A percentile compares a stretch with the other conserved stretches of the same genome.
phyloP scores from a whole-genome alignment of 2,797 vertebrate genomes.

The Sphenodon punctatus region DNA sequence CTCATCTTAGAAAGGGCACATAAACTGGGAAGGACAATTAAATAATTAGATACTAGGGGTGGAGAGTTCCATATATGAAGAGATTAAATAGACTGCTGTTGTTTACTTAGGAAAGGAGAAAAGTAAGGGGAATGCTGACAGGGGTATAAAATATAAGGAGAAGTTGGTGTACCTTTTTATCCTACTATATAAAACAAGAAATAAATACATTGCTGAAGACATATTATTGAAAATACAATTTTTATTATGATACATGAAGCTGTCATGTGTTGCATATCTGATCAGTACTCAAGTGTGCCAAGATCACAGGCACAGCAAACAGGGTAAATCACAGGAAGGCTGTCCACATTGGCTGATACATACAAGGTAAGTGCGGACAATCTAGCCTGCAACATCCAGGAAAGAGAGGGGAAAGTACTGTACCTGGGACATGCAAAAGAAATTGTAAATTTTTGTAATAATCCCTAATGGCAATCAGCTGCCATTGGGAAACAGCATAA shows the following conservation, averaged over 20 bases:
- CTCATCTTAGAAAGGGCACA: not conserved
- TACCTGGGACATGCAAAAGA: not conserved
- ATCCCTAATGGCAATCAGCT: not conserved
- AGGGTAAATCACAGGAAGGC: not conserved
- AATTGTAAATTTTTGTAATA: fast-evolving
- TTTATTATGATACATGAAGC: not conserved
- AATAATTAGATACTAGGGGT: not conserved
- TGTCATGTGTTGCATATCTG: not conserved
- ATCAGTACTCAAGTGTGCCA: not conserved
- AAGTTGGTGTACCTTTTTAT: too few species aligned
- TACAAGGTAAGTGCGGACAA: not conserved
- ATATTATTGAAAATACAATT: too few species aligned
- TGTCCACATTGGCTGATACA: not conserved
- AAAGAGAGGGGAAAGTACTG: not conserved
- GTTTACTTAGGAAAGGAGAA: too few species aligned
- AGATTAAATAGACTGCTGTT: not conserved
- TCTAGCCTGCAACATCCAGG: not conserved
- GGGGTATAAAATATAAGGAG: too few species aligned
- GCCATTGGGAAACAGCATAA: not conserved
- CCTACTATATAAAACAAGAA: too few species aligned
- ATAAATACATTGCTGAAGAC: too few species aligned
- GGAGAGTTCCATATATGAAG: not conserved
- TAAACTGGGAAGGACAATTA: not conserved
- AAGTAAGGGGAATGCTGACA: too few species aligned
- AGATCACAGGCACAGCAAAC: not conserved